Evolutionary conservation across 2,797 vertebrate species (phyloP), one percentile per base, ranked within the genome.

Genomic region (Etheostoma perlongum): DNA sequence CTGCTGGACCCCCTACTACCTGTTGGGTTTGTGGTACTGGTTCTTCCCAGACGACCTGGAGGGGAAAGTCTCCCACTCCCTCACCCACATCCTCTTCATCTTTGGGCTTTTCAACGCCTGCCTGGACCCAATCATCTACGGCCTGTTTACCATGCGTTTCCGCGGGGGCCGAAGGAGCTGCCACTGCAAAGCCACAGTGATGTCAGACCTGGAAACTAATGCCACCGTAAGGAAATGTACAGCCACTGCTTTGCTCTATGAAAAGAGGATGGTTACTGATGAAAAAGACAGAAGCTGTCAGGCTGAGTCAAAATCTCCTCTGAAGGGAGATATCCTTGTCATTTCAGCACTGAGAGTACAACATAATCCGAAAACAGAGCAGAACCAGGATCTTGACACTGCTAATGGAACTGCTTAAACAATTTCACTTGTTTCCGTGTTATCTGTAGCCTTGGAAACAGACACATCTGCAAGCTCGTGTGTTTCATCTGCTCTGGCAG

Each of bases 11-110:
- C 97, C 97, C 0, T 99, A 99, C 90, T 97, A 98, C 79, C 92
- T 97, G 77, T 90, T 99, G 78, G 97, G 97, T 62, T 93, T 98
- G 69, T 99, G 97, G 97, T 96, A 99, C 85, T 99, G 97, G 97
- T 98, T 99, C 94, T 97, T 96, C 70, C 97, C 97, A 0, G 93
- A 90, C 0, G 89, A 94, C 87, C 90, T 98, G 92, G 92, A 97
- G 83, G 94, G 94, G 19, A 94, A 87, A 1, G 92, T 97, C 27
- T 95, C 96, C 0, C 95, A 95, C 0, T 95, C 96, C 21, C 94
- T 97, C 30, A 96, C 95, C 74, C 97, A 98, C 64, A 94, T 97
- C 71, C 96, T 98, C 65, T 98, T 98, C 88, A 95, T 97, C 80
- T 98, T 98, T 2, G 97, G 97, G 30, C 95, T 98, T 82, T 94